A percentile compares a stretch with the other conserved stretches of the same genome.
Conservation (phyloP, 2,888 invertebrate species). For the Caenorhabditis plicata region DNA sequence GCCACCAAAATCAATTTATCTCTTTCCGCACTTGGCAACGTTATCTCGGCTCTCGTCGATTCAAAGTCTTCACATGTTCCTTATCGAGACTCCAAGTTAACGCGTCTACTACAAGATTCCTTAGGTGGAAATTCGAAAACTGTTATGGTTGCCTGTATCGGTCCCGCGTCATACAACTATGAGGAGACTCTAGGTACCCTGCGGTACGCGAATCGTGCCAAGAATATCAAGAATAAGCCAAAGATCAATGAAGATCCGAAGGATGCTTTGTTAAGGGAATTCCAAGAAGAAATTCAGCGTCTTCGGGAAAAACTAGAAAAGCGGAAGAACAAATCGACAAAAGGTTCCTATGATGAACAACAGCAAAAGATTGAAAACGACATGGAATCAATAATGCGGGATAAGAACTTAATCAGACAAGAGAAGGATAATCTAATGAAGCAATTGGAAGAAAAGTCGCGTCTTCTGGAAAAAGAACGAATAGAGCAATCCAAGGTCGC, state of each 20-base stretch:
- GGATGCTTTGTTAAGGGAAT: conserved; percentile 81
- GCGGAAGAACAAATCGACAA: conserved; percentile 44
- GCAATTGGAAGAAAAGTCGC: conserved; percentile 19
- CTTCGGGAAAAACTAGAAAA: conserved; percentile 66
- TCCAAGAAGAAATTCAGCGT: conserved; percentile 80
- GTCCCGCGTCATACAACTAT: conserved; percentile 94
- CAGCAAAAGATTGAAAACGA: conserved; percentile 68
- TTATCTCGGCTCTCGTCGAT: conserved; percentile 95
- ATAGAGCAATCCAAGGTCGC: conserved; percentile 52
- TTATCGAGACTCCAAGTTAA: conserved; percentile 95
- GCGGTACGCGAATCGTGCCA: conserved; percentile 87
- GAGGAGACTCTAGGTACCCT: conserved; percentile 81
- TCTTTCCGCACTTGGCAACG: conserved; percentile 92
- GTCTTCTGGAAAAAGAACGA: conserved; percentile 59
- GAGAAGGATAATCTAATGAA: conserved; percentile 31
- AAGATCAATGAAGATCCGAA: conserved; percentile 94
- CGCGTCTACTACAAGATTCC: conserved; percentile 87
- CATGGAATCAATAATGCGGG: conserved; percentile 68
- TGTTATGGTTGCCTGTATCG: conserved; percentile 98
- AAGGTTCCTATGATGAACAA: conserved; percentile 64
- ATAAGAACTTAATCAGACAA: conserved; percentile 45
- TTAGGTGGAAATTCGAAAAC: conserved; percentile 98
- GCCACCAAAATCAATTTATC: conserved; percentile 97
- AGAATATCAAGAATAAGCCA: conserved; percentile 98
- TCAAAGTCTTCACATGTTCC: conserved; percentile 96